Conservation (phyloP, 2,888 invertebrate genomes). For the Amblyteles armatorius region DNA sequence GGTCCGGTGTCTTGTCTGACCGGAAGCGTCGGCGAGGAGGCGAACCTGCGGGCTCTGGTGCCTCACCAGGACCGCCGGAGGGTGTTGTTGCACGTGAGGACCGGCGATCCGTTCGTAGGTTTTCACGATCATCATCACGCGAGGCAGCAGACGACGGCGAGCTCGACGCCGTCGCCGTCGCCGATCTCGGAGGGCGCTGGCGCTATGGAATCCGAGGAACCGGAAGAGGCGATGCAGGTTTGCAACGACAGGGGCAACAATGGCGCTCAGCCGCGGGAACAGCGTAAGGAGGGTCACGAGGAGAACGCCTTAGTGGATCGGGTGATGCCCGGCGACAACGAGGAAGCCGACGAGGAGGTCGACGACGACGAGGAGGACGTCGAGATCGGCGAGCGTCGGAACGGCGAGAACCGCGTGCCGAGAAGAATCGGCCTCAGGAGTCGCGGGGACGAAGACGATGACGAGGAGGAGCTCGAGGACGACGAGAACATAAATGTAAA, state of each 20-base stretch:
- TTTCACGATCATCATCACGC: slow-evolving; percentile 71
- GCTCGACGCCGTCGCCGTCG: slow-evolving; percentile 57
- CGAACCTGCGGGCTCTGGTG: slow-evolving; percentile 74
- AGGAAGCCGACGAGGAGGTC: slow-evolving; percentile 60
- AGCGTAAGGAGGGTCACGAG: slow-evolving; percentile 55
- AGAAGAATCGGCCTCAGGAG: slow-evolving; percentile 58
- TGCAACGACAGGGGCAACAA: slow-evolving; percentile 52
- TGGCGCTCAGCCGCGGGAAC: slow-evolving; percentile 68
- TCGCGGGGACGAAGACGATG: slow-evolving; percentile 75
- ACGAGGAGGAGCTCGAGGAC: slow-evolving; percentile 75
- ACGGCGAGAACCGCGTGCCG: slow-evolving; percentile 69
- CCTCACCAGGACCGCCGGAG: slow-evolving; percentile 79
- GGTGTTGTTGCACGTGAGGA: slow-evolving; percentile 79
- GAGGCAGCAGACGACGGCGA: slow-evolving; percentile 59
- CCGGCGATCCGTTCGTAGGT: slow-evolving; percentile 77
- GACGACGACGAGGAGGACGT: slow-evolving; percentile 53
- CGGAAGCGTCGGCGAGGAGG: slow-evolving; percentile 78
- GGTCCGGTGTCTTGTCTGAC: slow-evolving; percentile 70
- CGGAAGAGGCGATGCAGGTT: slow-evolving; percentile 57
- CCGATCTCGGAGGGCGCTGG: slow-evolving; percentile 56
- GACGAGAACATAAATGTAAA: slow-evolving; percentile 63
- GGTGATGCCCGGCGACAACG: slow-evolving; percentile 44
- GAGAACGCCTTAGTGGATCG: slow-evolving; percentile 68
- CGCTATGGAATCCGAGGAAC: slow-evolving; percentile 65
- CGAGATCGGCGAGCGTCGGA: slow-evolving; percentile 60